These are phyloP conservation scores for Tyto alba DNA, from an alignment of 2,113 vertebrate genomes.

Conservation along the genomic window DNA sequence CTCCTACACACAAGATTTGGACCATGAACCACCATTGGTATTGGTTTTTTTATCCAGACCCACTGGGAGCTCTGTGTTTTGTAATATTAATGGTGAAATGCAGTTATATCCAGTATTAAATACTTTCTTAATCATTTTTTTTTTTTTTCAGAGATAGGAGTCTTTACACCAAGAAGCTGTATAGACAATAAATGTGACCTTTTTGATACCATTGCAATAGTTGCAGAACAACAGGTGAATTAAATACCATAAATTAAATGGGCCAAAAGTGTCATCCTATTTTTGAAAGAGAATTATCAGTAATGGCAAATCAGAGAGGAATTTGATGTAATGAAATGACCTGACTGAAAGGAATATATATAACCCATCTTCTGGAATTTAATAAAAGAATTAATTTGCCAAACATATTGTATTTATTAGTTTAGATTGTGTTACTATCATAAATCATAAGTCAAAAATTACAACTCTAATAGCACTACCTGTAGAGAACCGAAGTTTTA, in stretches of 20 bases:
- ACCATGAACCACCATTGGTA: background rate
- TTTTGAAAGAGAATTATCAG: background rate
- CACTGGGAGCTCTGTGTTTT: background rate
- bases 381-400: background rate
- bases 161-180: background rate
- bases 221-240: background rate
- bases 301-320: background rate
- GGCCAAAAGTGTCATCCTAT: background rate
- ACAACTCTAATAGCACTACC: background rate
- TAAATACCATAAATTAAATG: background rate
- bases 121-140: background rate
- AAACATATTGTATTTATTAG: background rate
- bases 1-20: background rate
- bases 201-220: background rate
- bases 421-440: background rate
- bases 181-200: background rate
- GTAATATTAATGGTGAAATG: background rate
- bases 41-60: background rate
- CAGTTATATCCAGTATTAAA: background rate
- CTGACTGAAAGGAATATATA: background rate
- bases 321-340: background rate
- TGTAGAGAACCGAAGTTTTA: background rate
- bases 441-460: background rate
- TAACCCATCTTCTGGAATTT: background rate
- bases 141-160: background rate